Evolutionary conservation across 2,797 vertebrate species (phyloP), one percentile per base, ranked within the genome.

Genomic region (Cirrhinus molitorella): DNA sequence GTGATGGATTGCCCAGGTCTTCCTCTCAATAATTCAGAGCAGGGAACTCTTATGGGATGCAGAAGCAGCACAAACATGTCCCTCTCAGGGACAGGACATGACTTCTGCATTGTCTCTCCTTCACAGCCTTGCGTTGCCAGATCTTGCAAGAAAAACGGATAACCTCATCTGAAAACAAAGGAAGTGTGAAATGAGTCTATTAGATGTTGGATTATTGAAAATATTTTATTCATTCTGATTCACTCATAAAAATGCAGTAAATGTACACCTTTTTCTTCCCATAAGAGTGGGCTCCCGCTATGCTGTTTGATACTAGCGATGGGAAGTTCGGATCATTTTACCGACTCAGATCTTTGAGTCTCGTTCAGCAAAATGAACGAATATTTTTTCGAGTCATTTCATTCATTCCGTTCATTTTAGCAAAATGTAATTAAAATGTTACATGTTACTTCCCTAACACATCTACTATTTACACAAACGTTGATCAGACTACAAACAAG

Each of bases 1-100:
- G 45, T 79, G 83, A 87, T 86, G 71, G 88, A 87, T 89, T 73
- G 55, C 75, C 65, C 82, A 84, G 70, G 57, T 77, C 82, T 76
- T 85, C 75, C 84, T 68, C 78, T 88, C 89, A 87, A 84, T 89
- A 87, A 88, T 87, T 87, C 79, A 90, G 71, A 25, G 67, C 66
- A 63, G 49, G 55, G 79, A 83, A 89, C 81, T 82, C 81, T 71
- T 55, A n/a, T 25, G 57, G 83, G 59, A 70, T 14, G 51, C 55
- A 40, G 19, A 61, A 37, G 43, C 78, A 65, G 74, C 73, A 77
- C 25, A 80, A 63, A 73, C 70, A 55, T 14, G 5, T 40, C 63
- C 16, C 40, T 63, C 43, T 72, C 57, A 47, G 47, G 68, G 76
- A 87, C 76, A 77, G 51, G 43, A 66, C 61, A 66, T 19, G 79